These are phyloP conservation scores for Lepidostoma basale DNA, from an alignment of 1,140 invertebrate species.

Conservation along the genomic window DNA sequence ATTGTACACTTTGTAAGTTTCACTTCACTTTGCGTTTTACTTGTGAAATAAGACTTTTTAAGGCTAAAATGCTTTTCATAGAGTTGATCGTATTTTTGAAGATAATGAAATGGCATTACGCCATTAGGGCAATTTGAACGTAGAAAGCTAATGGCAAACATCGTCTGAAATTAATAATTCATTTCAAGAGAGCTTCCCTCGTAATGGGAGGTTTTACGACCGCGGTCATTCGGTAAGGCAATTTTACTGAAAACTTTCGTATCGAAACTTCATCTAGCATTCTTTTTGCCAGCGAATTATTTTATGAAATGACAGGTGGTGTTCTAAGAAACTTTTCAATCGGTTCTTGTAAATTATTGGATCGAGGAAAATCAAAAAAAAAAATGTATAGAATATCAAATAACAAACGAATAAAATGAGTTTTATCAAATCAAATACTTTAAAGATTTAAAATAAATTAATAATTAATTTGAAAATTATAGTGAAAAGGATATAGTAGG, in stretches of 20 bases:
- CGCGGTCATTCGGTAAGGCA: not conserved
- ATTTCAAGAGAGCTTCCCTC: slow-evolving; percentile 23
- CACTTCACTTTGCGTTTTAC: too few species aligned
- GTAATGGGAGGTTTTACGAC: slow-evolving; percentile 12
- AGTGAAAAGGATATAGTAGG: slow-evolving; percentile 94
- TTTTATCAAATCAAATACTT: not conserved
- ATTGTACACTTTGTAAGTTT: too few species aligned
- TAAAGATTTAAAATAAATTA: not conserved
- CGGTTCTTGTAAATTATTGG: not conserved
- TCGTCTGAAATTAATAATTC: slow-evolving; percentile 35
- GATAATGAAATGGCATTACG: slow-evolving; percentile 11
- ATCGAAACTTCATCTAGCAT: slow-evolving; percentile 13
- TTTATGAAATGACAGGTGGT: not conserved
- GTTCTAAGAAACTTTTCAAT: too few species aligned
- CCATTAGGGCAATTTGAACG: slow-evolving; percentile 30
- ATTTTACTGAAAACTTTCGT: not conserved
- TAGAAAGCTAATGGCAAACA: not conserved
- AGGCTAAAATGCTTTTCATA: too few species aligned
- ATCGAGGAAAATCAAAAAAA: not conserved
- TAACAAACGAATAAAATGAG: not conserved
- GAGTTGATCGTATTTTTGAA: not conserved
- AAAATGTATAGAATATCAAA: not conserved
- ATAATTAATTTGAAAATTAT: slow-evolving; percentile 13
- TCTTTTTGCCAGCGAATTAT: slow-evolving; percentile 18
- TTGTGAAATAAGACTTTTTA: too few species aligned